Evolutionary conservation across 2,888 invertebrate species (phyloP), one percentile per base, ranked within the genome.

Genomic region (Parnassius apollo): DNA sequence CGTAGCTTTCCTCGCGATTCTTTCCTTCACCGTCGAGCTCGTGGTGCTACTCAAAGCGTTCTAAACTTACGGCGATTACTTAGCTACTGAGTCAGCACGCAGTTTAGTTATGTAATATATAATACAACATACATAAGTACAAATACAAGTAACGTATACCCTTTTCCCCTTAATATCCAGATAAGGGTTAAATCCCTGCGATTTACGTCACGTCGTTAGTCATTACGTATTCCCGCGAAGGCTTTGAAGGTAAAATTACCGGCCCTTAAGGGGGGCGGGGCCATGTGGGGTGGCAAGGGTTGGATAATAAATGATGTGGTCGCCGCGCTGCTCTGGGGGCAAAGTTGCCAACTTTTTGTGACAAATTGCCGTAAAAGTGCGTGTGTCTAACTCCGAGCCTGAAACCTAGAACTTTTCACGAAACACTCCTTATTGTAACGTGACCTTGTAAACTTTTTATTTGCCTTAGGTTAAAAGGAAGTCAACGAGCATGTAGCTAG

Each of bases 321-420:
- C 66, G 70, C 71, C 71, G 70, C 78, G 70, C 71, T 71, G 70
- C 78, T 81, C 77, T 68, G 66, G 81, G 87, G 87, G 82, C 75
- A 76, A 82, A 85, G 83, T 85, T 82, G 81, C 80, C 80, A 86
- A 89, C 87, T 90, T 90, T 90, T 88, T 88, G 86, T 91, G 90
- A 89, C 90, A 91, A 89, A 90, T 90, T 88, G 82, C 86, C 77
- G 76, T 79, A 78, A 86, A 85, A 88, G 87, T 87, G 82, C 85
- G 84, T 83, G 75, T 66, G 75, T 74, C 82, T 83, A 85, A 85
- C 70, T 65, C 68, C 67, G 9, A 48, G 48, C 9, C 7, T 11
- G 50, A 42, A 12, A 7, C 42, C 46, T 61, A 46, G 11, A 52
- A 68, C 62, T 68, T 68, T 67, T 61, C 57, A 61, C 57, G 48